phyloP scores from a whole-genome alignment of 1,140 invertebrate genomes.

The Thaumetopoea pityocampa region DNA sequence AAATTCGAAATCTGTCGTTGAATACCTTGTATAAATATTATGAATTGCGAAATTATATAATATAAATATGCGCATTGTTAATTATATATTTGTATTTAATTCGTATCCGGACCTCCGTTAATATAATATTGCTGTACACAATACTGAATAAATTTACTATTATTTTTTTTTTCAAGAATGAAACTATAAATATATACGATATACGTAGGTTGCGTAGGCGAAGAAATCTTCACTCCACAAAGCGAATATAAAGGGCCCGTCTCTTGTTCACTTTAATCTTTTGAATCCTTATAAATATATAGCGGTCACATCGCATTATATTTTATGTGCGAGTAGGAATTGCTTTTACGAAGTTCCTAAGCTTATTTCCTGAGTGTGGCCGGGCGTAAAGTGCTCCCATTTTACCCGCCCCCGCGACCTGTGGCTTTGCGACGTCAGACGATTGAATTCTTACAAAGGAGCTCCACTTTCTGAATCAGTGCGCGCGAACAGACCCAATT shows the following conservation, averaged over 20 bases:
- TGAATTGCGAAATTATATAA: no score
- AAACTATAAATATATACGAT: background rate
- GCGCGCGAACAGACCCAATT: conserved; percentile 58
- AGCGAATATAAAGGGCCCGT: conserved; percentile 17
- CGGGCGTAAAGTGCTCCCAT: conserved; percentile 69
- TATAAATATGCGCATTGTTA: no score
- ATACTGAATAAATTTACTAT: background rate
- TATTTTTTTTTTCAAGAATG: background rate
- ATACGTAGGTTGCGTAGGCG: conserved; percentile 3
- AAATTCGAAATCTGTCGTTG: no score
- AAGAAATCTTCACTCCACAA: conserved; percentile 13
- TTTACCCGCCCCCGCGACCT: conserved; percentile 33
- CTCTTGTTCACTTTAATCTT: conserved; percentile 40
- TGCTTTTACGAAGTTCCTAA: conserved; percentile 73
- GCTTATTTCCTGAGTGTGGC: conserved; percentile 70
- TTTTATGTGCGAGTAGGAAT: conserved; percentile 68
- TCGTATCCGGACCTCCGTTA: no score
- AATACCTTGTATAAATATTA: no score
- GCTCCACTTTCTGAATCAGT: conserved; percentile 53
- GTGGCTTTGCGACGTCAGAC: conserved; percentile 40
- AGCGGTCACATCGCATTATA: conserved; percentile 63
- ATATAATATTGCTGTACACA: no score
- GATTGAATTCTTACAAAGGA: conserved; percentile 57
- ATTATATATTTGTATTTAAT: no score
- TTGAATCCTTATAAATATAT: conserved; percentile 70